Evolutionary conservation across 1,140 invertebrate species (phyloP).

Genomic region (Drosophila ananassae): DNA sequence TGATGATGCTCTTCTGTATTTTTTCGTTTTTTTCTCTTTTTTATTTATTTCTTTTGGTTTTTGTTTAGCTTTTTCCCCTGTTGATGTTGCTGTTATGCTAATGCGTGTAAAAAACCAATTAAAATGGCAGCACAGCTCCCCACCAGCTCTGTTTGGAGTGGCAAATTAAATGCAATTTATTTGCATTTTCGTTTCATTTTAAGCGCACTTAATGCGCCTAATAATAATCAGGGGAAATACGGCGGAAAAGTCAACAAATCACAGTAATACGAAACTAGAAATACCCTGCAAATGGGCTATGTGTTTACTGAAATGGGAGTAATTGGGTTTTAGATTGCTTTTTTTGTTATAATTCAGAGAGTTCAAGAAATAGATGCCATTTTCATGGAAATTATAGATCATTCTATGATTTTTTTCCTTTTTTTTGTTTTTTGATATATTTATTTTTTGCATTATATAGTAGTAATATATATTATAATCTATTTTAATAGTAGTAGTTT

Average conservation of each 20-base stretch:
- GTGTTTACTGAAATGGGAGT: background rate
- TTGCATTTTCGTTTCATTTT: slow-evolving; percentile 72
- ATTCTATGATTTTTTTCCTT: no score
- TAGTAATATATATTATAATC: no score
- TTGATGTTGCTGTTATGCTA: slow-evolving; percentile 62
- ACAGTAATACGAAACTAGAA: background rate
- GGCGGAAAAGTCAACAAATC: background rate
- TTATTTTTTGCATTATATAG: no score
- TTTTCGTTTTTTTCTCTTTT: background rate
- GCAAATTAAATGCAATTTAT: slow-evolving; percentile 71
- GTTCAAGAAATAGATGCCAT: no score
- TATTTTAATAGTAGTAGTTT: no score
- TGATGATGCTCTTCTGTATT: slow-evolving; percentile 29
- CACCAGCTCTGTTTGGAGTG: slow-evolving; percentile 25
- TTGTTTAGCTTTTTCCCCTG: slow-evolving; percentile 1
- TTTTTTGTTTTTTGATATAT: no score
- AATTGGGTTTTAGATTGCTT: background rate
- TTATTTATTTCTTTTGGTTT: background rate
- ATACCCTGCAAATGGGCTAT: slow-evolving; percentile 10
- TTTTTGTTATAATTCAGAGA: no score
- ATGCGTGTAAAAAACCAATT: slow-evolving; percentile 76
- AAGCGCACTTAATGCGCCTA: slow-evolving; percentile 70
- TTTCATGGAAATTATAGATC: no score
- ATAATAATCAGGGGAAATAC: slow-evolving; percentile 54
- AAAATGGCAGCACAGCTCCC: slow-evolving; percentile 62